Evolutionary conservation across 1,140 invertebrate genomes (phyloP).

Genomic region (Formica selysi): DNA sequence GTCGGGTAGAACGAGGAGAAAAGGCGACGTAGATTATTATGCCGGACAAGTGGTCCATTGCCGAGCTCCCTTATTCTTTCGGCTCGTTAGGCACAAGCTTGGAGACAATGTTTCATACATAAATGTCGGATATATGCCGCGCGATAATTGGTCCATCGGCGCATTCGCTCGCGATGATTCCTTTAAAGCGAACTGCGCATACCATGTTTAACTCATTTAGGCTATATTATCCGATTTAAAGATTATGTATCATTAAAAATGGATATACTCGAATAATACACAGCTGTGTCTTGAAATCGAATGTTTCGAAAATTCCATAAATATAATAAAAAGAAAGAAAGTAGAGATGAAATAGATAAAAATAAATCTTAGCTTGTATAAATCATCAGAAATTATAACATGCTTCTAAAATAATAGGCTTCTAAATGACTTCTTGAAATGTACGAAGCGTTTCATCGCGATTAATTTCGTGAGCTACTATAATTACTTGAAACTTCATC

Average conservation of each 20-base stretch:
- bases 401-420: neutral
- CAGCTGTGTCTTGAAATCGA: neutral
- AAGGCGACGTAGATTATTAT: constrained; percentile 58
- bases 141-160: constrained; percentile 22
- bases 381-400: neutral
- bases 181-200: neutral
- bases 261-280: neutral
- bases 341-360: neutral
- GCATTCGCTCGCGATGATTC: constrained; percentile 3
- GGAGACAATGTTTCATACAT: neutral
- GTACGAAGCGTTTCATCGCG: neutral
- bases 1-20: constrained; percentile 6
- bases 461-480: neutral
- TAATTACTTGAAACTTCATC: constrained; percentile 31
- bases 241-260: neutral
- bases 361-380: neutral
- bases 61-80: constrained; percentile 51
- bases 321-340: neutral
- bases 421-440: neutral
- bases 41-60: constrained; percentile 60
- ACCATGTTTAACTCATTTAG: neutral
- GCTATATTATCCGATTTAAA: neutral
- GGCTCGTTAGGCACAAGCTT: constrained; percentile 14
- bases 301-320: neutral
- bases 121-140: neutral